Evolutionary conservation across 1,140 invertebrate genomes (phyloP).

Genomic region (Gonatopus flavifemur): DNA sequence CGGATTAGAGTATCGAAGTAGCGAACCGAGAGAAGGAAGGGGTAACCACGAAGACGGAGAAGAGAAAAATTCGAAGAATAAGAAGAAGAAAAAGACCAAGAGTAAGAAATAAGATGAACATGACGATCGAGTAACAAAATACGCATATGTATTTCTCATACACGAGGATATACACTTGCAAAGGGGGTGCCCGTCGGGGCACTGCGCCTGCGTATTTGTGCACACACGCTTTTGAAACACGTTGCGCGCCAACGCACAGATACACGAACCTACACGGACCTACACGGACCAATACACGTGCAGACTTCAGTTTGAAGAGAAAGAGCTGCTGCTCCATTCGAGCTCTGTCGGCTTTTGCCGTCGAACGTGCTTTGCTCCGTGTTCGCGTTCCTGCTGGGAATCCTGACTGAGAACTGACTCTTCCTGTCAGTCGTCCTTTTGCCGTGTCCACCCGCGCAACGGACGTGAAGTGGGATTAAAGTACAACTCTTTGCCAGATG

Average conservation of each 20-base stretch:
- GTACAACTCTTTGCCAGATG: no score
- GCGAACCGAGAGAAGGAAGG: not conserved
- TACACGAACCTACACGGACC: no score
- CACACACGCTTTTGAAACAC: slow-evolving; percentile 32
- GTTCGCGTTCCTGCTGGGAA: slow-evolving; percentile 11
- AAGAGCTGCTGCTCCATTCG: slow-evolving; percentile 38
- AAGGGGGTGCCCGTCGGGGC: slow-evolving; percentile 38
- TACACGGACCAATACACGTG: no score
- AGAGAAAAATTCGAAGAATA: not conserved
- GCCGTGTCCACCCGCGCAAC: no score
- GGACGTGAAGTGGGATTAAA: no score
- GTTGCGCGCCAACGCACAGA: slow-evolving; percentile 26
- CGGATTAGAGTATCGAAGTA: not conserved
- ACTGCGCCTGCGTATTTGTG: slow-evolving; percentile 40
- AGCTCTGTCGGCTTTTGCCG: slow-evolving; percentile 34
- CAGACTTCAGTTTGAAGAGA: no score
- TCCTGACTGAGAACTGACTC: no score
- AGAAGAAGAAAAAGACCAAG: not conserved
- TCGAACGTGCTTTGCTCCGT: slow-evolving; percentile 26
- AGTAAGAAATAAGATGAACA: not conserved
- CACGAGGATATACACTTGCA: no score
- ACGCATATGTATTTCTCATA: not conserved
- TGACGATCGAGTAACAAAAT: not conserved
- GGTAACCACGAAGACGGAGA: not conserved
- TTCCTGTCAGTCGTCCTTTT: not conserved